Evolutionary conservation across 2,113 vertebrate genomes (phyloP).

Genomic region (Heteronetta atricapilla): DNA sequence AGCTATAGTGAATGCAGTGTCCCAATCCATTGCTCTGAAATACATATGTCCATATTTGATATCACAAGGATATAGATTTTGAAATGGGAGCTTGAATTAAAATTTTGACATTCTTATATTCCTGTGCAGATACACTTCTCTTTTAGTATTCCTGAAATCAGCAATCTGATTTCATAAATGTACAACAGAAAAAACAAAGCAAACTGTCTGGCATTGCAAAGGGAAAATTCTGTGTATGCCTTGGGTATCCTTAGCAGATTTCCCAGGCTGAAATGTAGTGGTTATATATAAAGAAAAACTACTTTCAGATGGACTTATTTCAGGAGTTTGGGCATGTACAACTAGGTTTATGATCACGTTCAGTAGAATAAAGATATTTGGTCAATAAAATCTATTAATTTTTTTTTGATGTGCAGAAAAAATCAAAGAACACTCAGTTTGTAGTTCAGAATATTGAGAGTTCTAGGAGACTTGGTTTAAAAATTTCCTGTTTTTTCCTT

Average conservation of each 20-base stretch:
- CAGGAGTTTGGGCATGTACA: neutral
- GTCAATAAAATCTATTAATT: neutral
- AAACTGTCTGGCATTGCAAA: neutral
- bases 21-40: fast-evolving
- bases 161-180: no score
- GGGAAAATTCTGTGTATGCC: neutral
- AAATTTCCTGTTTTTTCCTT: neutral
- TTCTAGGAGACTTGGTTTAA: neutral
- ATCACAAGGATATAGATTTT: neutral
- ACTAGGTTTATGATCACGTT: neutral
- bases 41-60: neutral
- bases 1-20: neutral
- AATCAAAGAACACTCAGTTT: neutral
- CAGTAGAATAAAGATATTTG: neutral
- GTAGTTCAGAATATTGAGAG: neutral
- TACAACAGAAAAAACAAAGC: neutral
- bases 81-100: neutral
- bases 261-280: neutral
- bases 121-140: neutral
- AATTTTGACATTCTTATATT: neutral
- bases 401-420: neutral
- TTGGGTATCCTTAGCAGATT: neutral
- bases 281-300: neutral
- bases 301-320: neutral
- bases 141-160: neutral